Percentiles rank a stretch among this genome's conserved stretches.
Conservation (phyloP, 37 sponge, comb jelly and placozoan genomes). For the Chondrilla cf. caribensis region DNA sequence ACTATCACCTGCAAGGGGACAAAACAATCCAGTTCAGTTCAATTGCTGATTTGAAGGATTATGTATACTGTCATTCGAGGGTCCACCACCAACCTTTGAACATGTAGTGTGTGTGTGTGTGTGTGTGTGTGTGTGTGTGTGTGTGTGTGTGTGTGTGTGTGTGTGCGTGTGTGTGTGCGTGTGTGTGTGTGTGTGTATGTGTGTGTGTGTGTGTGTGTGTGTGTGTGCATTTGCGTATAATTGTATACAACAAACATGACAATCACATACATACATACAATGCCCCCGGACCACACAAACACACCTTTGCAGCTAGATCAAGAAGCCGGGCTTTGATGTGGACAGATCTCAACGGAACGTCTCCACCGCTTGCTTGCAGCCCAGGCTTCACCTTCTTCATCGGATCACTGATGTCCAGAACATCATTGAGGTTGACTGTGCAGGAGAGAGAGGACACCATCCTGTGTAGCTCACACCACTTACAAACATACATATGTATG, state of each 20-base stretch:
- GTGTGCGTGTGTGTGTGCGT: too few species aligned
- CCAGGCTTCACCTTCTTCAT: slow-evolving; percentile 88
- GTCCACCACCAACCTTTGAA: too few species aligned
- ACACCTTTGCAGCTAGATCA: slow-evolving; percentile 61
- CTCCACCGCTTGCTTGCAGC: slow-evolving; percentile 69
- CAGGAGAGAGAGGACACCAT: neutral
- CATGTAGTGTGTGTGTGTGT: too few species aligned
- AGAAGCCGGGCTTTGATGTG: slow-evolving; percentile 81
- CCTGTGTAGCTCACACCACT: neutral
- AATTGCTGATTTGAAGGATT: neutral
- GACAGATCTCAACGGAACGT: slow-evolving; percentile 80
- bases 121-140: too few species aligned
- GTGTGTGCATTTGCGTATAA: neutral
- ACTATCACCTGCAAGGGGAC: slow-evolving; percentile 63
- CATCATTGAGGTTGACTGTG: slow-evolving; percentile 64
- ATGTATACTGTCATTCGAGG: too few species aligned
- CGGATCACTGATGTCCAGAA: slow-evolving; percentile 72
- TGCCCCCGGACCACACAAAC: neutral
- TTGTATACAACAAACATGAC: neutral
- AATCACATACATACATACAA: slow-evolving; percentile 9
- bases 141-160: too few species aligned
- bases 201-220: too few species aligned
- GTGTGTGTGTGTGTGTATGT: too few species aligned
- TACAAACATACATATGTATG: too few species aligned
- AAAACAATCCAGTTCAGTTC: neutral